Conservation (phyloP, 2,113 vertebrate species). For the Pyrgilauda ruficollis region DNA sequence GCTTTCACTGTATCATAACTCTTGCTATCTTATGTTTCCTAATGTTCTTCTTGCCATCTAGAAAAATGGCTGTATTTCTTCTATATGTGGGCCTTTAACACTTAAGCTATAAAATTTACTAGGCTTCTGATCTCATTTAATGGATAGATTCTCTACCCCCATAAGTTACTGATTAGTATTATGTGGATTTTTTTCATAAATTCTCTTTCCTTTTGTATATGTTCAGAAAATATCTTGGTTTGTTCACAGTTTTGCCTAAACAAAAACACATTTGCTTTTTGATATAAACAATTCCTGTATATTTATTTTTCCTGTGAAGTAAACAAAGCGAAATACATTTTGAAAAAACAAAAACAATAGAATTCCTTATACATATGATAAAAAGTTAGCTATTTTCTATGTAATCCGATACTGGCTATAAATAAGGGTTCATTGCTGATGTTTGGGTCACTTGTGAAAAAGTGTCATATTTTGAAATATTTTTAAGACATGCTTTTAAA, state of each 20-base stretch:
- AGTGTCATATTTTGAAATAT: not conserved
- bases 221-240: not conserved
- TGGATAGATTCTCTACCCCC: not conserved
- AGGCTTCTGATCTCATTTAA: not conserved
- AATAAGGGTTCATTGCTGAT: not conserved
- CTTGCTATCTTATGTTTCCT: not conserved
- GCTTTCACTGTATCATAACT: not conserved
- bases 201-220: not conserved
- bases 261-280: not conserved
- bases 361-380: not conserved
- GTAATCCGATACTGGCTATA: not conserved
- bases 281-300: conserved; percentile 36
- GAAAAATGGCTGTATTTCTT: conserved; percentile 38
- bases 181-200: not conserved
- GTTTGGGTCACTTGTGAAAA: not conserved
- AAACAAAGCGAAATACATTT: not conserved
- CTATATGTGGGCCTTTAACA: not conserved
- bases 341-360: conserved; percentile 26
- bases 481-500: not conserved
- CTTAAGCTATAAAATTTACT: conserved; percentile 24
- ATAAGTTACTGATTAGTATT: not conserved
- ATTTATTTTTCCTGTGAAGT: not conserved
- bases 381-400: conserved; percentile 22
- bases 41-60: conserved; percentile 17
- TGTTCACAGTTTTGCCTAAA: conserved; percentile 21